Conservation (phyloP, 2,797 vertebrate genomes). For the Tiaroga cobitis region DNA sequence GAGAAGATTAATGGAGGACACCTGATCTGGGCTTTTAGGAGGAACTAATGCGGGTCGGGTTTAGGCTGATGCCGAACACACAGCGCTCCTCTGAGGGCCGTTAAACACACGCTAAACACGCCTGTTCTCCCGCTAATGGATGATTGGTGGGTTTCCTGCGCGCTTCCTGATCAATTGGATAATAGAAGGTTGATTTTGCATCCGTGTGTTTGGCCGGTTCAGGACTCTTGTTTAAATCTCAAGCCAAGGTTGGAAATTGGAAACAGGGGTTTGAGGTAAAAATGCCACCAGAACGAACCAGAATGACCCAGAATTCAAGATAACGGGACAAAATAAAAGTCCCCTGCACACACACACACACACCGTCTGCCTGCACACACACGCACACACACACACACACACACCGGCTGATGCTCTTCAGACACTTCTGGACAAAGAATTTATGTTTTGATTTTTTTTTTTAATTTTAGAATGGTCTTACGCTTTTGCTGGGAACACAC, state of each 20-base stretch:
- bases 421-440: no score
- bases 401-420: no score
- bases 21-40: slow-evolving; percentile 74
- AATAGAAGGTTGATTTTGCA: slow-evolving; percentile 76
- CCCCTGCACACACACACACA: no score
- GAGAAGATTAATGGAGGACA: slow-evolving; percentile 79
- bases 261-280: not conserved
- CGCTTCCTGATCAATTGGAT: slow-evolving; percentile 72
- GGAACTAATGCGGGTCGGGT: slow-evolving; percentile 65
- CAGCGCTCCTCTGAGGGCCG: slow-evolving; percentile 13
- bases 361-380: no score
- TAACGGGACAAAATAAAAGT: no score
- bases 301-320: not conserved
- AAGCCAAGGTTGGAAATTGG: not conserved
- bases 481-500: no score
- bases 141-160: slow-evolving; percentile 77
- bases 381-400: no score
- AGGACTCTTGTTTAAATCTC: slow-evolving; percentile 57
- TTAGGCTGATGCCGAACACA: slow-evolving; percentile 51
- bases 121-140: slow-evolving; percentile 62
- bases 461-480: no score
- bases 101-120: slow-evolving; percentile 53
- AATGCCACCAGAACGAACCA: not conserved
- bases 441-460: no score
- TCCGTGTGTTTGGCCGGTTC: slow-evolving; percentile 59